Conservation (phyloP, 2,797 vertebrate species). For the Neopelma chrysocephalum region DNA sequence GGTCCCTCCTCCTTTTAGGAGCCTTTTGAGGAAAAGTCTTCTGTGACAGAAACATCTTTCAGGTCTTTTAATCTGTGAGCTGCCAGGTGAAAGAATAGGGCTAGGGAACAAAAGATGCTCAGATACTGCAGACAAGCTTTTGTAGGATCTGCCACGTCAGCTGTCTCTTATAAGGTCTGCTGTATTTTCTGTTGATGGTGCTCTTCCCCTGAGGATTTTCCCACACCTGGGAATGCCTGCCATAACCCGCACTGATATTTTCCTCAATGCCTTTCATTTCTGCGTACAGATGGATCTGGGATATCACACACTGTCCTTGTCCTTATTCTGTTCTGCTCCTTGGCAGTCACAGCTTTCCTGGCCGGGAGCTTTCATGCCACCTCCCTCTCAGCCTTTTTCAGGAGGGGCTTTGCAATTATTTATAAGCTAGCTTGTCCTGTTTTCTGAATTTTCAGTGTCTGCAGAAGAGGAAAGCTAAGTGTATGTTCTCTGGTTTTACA, state of each 20-base stretch:
- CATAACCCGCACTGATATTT: constrained; percentile 43
- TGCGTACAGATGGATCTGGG: constrained; percentile 51
- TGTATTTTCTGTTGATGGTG: constrained; percentile 60
- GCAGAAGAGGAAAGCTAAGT: neutral
- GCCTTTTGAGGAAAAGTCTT: constrained; percentile 59
- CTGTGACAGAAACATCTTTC: constrained; percentile 49
- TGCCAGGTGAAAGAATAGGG: constrained; percentile 68
- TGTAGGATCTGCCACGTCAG: constrained; percentile 65
- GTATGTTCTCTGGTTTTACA: neutral
- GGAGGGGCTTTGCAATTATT: constrained; percentile 54
- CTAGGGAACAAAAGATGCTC: constrained; percentile 61
- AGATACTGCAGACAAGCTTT: constrained; percentile 56
- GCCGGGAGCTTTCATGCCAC: constrained; percentile 48
- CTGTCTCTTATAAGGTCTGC: constrained; percentile 58
- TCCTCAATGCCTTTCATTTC: constrained; percentile 53
- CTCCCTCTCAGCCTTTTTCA: constrained; percentile 39
- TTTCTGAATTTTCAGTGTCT: constrained; percentile 22
- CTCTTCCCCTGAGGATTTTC: constrained; percentile 47
- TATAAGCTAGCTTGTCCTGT: constrained; percentile 42
- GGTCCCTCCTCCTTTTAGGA: constrained; percentile 45
- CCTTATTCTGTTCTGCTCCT: constrained; percentile 52
- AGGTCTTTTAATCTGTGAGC: constrained; percentile 59
- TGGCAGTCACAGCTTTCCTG: constrained; percentile 34
- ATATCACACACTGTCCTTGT: constrained; percentile 47
- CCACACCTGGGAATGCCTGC: constrained; percentile 61